Base-by-base conservation (phyloP, 2,888 invertebrate species). In the Sericinus montela region DNA sequence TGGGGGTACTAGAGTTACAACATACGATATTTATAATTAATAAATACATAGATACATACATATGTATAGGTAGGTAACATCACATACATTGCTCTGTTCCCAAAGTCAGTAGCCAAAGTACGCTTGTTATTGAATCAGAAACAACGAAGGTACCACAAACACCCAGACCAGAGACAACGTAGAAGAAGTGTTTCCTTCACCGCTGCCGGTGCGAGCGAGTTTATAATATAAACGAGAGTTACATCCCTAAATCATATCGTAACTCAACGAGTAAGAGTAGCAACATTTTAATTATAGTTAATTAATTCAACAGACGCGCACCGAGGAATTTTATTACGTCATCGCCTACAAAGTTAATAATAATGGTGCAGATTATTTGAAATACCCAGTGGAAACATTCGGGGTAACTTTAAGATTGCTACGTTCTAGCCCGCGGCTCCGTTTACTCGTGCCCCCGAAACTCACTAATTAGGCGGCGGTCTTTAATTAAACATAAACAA, bases 401-500 rank as follows among this genome's bases (percentile, higher is more conserved):
- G 16, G 13, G 16, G 13, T 16, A 23, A 30, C 34, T 41, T 39
- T 10, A 3, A 7, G 16, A 32, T 43, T n/a, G 43, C 45, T 36
- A 40, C 29, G 19, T 11, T 7, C 32, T n/a, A 25, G 25, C 48
- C 43, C 48, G 42, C 42, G 38, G 32, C 42, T 25, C 40, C 46
- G 25, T 16, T 35, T 35, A 19, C 40, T 11, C 5, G 32, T 29
- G 19, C 29, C n/a, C 16, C 16, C 11, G 10, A 13, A 15, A 32
- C 10, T n/a, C 34, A 14, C 25, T 38, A 46, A 40, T 46, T 35
- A 40, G 28, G 16, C 43, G 35, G 19, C 29, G 45, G 30, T 16
- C 39, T 39, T 46, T 46, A 46, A 46, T 46, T 46, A 46, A 46
- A 46, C 40, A 46, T 19, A 46, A 46, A 46, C 46, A 46, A 30